These are phyloP conservation scores for Vanessa cardui DNA, from an alignment of 2,888 invertebrate genomes.

Conservation along the genomic window DNA sequence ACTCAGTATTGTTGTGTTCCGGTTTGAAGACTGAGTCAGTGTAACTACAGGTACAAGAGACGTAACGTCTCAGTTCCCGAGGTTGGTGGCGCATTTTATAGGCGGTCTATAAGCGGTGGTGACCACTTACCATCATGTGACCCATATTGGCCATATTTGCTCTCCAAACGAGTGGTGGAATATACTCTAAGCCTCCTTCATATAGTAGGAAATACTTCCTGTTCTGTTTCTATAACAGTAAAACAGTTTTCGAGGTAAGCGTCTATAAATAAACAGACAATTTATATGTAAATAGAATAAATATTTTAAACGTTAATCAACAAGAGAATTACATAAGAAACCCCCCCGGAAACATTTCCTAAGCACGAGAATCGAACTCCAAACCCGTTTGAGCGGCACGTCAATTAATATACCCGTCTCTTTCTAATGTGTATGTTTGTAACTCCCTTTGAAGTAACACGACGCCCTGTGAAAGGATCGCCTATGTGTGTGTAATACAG, in stretches of 20 bases:
- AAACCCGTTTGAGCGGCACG: slow-evolving; percentile 36
- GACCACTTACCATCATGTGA: no score
- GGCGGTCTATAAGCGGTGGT: no score
- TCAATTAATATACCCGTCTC: slow-evolving; percentile 39
- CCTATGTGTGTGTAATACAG: slow-evolving; percentile 61
- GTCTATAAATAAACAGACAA: neutral
- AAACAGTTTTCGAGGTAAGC: neutral
- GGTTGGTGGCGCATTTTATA: no score
- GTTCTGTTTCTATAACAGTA: neutral
- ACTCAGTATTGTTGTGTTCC: no score
- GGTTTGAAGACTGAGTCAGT: no score
- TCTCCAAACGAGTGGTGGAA: neutral
- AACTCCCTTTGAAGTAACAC: slow-evolving; percentile 51
- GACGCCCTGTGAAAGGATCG: slow-evolving; percentile 53
- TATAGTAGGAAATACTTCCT: no score
- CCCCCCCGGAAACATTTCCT: slow-evolving; percentile 36
- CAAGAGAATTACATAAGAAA: slow-evolving; percentile 11
- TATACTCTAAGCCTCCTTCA: no score
- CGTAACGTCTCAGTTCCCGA: no score
- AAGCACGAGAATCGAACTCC: slow-evolving; percentile 35
- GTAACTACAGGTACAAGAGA: no score
- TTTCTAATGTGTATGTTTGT: slow-evolving; percentile 43
- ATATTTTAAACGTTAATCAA: slow-evolving; percentile 6
- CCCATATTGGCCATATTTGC: neutral
- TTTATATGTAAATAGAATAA: neutral